Evolutionary conservation across 2,888 invertebrate species (phyloP).

Genomic region (Conchocele bisecta): DNA sequence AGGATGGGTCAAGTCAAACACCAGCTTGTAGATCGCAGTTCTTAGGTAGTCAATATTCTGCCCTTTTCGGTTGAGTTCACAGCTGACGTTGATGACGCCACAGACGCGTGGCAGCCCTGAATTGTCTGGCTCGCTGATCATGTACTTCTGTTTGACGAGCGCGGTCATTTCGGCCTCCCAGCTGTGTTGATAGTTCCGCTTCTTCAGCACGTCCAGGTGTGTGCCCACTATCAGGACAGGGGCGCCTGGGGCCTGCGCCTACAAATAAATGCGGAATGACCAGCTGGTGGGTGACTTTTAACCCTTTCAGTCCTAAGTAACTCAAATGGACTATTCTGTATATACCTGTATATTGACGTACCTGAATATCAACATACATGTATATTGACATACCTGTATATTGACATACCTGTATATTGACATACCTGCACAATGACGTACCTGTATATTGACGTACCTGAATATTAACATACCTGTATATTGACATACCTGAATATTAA

Average conservation of each 20-base stretch:
- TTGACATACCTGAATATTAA: no score
- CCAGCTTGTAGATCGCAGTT: conserved; percentile 96
- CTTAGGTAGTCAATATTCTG: conserved; percentile 95
- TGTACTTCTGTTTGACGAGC: conserved; percentile 85
- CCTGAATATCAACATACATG: no score
- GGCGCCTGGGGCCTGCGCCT: conserved; percentile 97
- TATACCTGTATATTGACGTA: no score
- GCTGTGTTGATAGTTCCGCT: conserved; percentile 87
- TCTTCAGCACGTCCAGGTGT: conserved; percentile 90
- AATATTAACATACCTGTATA: no score
- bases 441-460: no score
- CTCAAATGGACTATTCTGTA: no score
- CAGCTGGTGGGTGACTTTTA: no score
- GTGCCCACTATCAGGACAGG: conserved; percentile 98
- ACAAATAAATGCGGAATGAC: no score
- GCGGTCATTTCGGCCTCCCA: conserved; percentile 94
- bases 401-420: no score
- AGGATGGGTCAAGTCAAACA: conserved; percentile 94
- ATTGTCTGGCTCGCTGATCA: conserved; percentile 96
- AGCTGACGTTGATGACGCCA: conserved; percentile 92
- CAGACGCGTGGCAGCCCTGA: conserved; percentile 96
- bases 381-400: no score
- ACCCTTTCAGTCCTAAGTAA: no score
- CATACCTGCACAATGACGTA: no score
- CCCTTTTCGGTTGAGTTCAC: conserved; percentile 87